A percentile compares a stretch with the other conserved stretches of the same genome.
These are phyloP conservation scores for Tursiops truncatus DNA, from an alignment of 2,113 vertebrate genomes.

Conservation along the genomic window DNA sequence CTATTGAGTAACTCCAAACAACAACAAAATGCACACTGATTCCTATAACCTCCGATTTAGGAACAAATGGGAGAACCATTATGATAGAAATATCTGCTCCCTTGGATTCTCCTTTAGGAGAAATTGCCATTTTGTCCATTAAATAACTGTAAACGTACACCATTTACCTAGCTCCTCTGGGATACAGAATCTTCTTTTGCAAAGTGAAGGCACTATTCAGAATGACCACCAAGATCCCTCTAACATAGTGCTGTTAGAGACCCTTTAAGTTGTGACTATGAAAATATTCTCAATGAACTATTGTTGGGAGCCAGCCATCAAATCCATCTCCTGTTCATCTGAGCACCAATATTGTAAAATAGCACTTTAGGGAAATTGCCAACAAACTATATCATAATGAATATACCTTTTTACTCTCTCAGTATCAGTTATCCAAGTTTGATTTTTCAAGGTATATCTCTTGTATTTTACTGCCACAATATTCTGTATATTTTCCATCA, in stretches of 20 bases:
- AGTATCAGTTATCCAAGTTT: neutral
- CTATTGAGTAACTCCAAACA: neutral
- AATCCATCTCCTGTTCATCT: neutral
- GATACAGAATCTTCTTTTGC: neutral
- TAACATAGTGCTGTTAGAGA: neutral
- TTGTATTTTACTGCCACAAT: neutral
- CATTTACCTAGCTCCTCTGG: neutral
- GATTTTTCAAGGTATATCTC: neutral
- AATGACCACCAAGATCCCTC: neutral
- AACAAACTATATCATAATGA: neutral
- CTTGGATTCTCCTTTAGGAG: neutral
- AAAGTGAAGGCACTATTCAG: neutral
- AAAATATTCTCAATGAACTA: neutral
- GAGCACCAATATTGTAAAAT: neutral
- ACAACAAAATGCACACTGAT: neutral
- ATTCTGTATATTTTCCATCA: neutral
- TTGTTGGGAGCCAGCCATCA: neutral
- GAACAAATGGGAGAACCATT: neutral
- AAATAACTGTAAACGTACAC: neutral
- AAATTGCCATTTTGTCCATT: neutral
- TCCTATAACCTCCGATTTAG: neutral
- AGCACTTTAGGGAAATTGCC: neutral
- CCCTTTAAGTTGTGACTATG: conserved; percentile 13
- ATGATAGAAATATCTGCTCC: neutral
- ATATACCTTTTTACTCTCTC: neutral